A percentile compares a stretch with the other conserved stretches of the same genome.
Conservation (phyloP, 2,113 vertebrate genomes). For the Empidonax traillii region DNA sequence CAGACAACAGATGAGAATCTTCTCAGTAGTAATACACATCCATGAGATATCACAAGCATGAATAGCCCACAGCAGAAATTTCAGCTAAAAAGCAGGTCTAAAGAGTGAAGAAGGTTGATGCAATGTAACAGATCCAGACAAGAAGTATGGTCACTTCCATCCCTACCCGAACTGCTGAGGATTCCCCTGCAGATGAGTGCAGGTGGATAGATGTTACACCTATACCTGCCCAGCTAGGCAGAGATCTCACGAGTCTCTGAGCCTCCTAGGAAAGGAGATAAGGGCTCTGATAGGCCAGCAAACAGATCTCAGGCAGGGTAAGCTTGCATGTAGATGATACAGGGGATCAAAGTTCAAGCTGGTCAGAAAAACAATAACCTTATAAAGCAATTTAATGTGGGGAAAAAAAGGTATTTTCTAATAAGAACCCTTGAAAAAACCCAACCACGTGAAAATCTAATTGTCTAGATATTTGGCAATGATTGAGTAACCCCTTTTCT, state of each 20-base stretch:
- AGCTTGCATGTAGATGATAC: neutral
- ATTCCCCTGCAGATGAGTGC: neutral
- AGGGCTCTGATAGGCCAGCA: neutral
- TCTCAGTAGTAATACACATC: neutral
- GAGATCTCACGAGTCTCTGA: neutral
- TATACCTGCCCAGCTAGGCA: neutral
- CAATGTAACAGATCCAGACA: neutral
- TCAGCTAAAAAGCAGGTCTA: neutral
- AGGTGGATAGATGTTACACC: neutral
- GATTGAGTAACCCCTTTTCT: neutral
- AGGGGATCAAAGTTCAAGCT: neutral
- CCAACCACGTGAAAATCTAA: neutral
- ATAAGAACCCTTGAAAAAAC: neutral
- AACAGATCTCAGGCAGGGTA: neutral
- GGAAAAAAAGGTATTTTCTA: neutral
- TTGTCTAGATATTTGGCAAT: neutral
- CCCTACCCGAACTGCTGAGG: neutral
- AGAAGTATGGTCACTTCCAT: rapidly evolving
- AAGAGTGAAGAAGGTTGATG: neutral
- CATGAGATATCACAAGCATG: neutral
- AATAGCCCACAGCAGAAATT: neutral
- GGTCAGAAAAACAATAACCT: neutral
- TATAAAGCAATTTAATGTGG: neutral
- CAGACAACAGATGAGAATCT: neutral
- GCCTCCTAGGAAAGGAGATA: neutral